A percentile compares a stretch with the other conserved stretches of the same genome.
These are phyloP conservation scores for Heteromormyrus szaboi DNA, from an alignment of 2,797 vertebrate species.

Conservation along the genomic window DNA sequence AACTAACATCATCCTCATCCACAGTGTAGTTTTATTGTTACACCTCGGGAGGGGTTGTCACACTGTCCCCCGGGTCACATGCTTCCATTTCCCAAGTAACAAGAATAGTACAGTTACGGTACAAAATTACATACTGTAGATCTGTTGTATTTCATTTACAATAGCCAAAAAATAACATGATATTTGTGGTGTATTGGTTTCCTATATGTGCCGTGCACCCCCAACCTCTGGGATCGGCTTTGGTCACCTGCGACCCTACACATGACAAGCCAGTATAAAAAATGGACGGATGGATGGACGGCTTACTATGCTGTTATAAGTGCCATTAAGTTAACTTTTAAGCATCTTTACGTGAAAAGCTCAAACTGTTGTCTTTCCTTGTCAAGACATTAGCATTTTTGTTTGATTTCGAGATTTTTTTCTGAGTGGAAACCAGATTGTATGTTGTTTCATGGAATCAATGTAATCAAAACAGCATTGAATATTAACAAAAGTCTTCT, in stretches of 20 bases:
- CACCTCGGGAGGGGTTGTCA: not conserved
- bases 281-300: not conserved
- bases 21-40: not conserved
- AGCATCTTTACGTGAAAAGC: not conserved
- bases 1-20: not conserved
- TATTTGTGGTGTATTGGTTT: not conserved
- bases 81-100: not conserved
- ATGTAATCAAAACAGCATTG: not conserved
- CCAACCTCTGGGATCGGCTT: not conserved
- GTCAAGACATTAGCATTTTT: not conserved
- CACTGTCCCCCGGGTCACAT: not conserved
- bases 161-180: not conserved
- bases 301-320: not conserved
- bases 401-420: not conserved
- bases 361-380: not conserved
- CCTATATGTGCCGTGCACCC: not conserved
- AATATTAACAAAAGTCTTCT: not conserved
- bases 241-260: not conserved
- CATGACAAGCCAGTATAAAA: not conserved
- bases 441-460: not conserved
- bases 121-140: not conserved
- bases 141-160: not conserved
- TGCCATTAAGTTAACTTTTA: not conserved
- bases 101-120: not conserved
- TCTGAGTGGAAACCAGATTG: not conserved